A percentile compares a stretch with the other conserved stretches of the same genome.
Conservation (phyloP, 1,140 invertebrate species). For the Zaprionus davidi region DNA sequence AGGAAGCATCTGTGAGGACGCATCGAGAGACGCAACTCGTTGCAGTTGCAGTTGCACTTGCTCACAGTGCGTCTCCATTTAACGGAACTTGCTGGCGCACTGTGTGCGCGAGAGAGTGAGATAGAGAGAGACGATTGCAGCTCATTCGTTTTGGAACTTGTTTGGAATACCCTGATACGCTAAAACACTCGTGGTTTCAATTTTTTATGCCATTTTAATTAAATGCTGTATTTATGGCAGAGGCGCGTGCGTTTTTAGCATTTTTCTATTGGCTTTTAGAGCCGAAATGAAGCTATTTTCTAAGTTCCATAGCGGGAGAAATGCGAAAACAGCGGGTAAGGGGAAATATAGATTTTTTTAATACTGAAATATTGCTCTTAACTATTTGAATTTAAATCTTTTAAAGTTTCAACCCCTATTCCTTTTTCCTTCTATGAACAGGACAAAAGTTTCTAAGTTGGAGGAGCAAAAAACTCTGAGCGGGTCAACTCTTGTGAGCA, state of each 20-base stretch:
- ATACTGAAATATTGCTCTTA: no score
- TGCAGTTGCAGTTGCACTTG: slow-evolving; percentile 27
- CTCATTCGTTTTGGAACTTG: neutral
- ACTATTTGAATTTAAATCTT: no score
- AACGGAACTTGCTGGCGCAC: slow-evolving; percentile 61
- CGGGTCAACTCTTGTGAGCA: no score
- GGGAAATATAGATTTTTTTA: no score
- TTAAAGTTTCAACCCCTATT: no score
- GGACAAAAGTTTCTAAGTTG: no score
- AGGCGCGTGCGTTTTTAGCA: neutral
- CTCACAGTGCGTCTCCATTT: slow-evolving; percentile 62
- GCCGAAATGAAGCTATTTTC: no score
- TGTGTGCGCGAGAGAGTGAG: neutral
- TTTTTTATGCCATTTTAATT: slow-evolving; percentile 5
- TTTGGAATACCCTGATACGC: neutral
- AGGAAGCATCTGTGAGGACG: slow-evolving; percentile 74
- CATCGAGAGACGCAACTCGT: slow-evolving; percentile 51
- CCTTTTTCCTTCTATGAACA: no score
- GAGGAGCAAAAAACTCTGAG: no score
- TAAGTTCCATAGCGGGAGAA: no score
- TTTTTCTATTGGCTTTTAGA: neutral
- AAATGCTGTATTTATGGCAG: neutral
- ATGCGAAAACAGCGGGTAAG: no score
- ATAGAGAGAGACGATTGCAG: neutral
- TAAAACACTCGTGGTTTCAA: slow-evolving; percentile 6